Percentiles rank a stretch among this genome's conserved stretches.
Evolutionary conservation across 2,888 invertebrate genomes (phyloP).

Genomic region (Megamerina dolium): DNA sequence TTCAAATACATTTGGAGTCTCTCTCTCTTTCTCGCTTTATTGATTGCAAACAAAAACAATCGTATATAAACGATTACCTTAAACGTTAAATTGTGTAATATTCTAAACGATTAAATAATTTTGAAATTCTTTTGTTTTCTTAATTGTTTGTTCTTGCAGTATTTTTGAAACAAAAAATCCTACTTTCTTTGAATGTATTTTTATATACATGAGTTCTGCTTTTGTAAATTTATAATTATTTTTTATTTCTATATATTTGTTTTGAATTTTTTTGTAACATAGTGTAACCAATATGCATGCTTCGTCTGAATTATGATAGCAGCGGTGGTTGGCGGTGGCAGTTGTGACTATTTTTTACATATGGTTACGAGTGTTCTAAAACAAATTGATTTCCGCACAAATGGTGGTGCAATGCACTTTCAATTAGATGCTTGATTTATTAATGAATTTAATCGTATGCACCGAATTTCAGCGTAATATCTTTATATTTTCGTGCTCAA

Average conservation of each 20-base stretch:
- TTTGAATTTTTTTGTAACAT: too few relatives aligned
- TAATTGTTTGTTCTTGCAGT: neutral
- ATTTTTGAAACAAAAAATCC: too few relatives aligned
- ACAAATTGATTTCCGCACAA: constrained; percentile 1
- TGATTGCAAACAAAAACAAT: constrained; percentile 6
- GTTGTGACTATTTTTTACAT: constrained; percentile 2
- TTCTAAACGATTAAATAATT: constrained; percentile 18
- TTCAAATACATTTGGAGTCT: neutral
- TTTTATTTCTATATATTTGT: too few relatives aligned
- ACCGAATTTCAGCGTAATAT: too few relatives aligned
- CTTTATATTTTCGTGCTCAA: too few relatives aligned
- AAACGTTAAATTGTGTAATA: constrained; percentile 22
- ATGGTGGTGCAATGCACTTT: constrained; percentile 8
- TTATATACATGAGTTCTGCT: too few relatives aligned
- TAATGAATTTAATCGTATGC: too few relatives aligned
- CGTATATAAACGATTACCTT: too few relatives aligned
- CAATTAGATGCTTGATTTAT: too few relatives aligned
- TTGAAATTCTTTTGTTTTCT: constrained; percentile 1
- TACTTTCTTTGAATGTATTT: too few relatives aligned
- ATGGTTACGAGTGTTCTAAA: neutral
- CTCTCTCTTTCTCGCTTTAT: neutral
- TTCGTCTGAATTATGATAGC: neutral
- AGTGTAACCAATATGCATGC: constrained; percentile 3
- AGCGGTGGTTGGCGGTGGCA: neutral
- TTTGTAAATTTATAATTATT: too few relatives aligned